Base-by-base conservation (phyloP, 2,113 vertebrate genomes). In the Myxocyprinus asiaticus region DNA sequence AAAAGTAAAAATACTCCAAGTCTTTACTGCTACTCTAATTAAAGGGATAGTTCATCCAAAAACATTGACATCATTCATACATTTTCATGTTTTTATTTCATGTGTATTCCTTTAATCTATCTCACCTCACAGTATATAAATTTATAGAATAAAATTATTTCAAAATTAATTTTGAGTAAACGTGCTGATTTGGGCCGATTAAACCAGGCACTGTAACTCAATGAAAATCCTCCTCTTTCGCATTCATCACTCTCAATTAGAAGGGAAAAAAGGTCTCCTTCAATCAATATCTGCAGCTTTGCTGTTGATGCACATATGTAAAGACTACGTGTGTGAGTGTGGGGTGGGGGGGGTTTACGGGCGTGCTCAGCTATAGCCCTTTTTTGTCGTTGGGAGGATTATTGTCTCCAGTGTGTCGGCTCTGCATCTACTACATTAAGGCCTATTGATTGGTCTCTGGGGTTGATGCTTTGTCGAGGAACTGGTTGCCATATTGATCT, bases 381-480 rank as follows among this genome's bases (percentile, higher is more conserved):
- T 77, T 42, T 75, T 75, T 83, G 84, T 83, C 72, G 78, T 84
- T 86, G 85, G 88, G 85, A 89, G 85, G 88, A 91, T 90, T 82
- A 88, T 87, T 88, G 90, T 92, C 91, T 90, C 90, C 89, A 86
- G 87, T 81, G 84, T 63, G 86, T 84, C 85, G 86, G 77, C 85
- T 82, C 90, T 85, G 86, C 63, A 77, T 82, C 88, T 33, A 33
- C 22, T 82, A 88, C 90, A 91, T 92, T 91, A 92, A 90, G 77
- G 82, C 73, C 68, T 91, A 91, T 92, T 89, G 92, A 92, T 92
- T 85, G 79, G 83, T 86, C 85, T 89, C 85, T 82, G 63, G 75
- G 81, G 89, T 88, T 85, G 88, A 82, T 78, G 88, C 89, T 90
- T 89, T 87, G 89, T 91, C 76, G 80, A 84, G 86, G 88, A 88